Percentiles rank a stretch among this genome's conserved stretches.
Conservation (phyloP, 2,797 vertebrate genomes). For the Hephaestus fuliginosus region DNA sequence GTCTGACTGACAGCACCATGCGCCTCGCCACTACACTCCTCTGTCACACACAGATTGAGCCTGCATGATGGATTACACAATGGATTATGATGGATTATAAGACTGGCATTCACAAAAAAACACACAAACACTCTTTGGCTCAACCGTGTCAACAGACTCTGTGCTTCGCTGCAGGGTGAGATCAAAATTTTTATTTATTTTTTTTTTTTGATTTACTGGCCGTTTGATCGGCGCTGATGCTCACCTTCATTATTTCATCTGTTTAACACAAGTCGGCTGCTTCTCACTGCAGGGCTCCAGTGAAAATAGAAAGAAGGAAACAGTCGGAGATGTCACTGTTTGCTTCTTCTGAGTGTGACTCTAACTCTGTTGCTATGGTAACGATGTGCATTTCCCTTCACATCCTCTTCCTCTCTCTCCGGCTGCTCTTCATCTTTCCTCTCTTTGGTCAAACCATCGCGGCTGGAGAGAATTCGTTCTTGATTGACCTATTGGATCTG, state of each 20-base stretch:
- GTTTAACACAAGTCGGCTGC: slow-evolving; percentile 30
- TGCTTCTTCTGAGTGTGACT: slow-evolving; percentile 56
- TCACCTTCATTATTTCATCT: slow-evolving; percentile 39
- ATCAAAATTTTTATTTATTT: slow-evolving; percentile 13
- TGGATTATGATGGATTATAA: slow-evolving; percentile 76
- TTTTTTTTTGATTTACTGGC: slow-evolving; percentile 13
- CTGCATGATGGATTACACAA: slow-evolving; percentile 71
- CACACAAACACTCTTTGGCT: slow-evolving; percentile 41
- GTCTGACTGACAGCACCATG: slow-evolving; percentile 60
- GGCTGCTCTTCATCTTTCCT: slow-evolving; percentile 38
- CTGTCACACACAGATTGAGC: slow-evolving; percentile 68
- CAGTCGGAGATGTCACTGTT: slow-evolving; percentile 60
- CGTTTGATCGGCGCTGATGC: slow-evolving; percentile 20
- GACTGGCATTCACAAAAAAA: slow-evolving; percentile 46
- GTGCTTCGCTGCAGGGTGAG: slow-evolving; percentile 31
- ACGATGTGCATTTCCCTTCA: slow-evolving; percentile 43
- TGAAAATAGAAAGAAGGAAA: slow-evolving; percentile 36
- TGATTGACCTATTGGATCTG: slow-evolving; percentile 51
- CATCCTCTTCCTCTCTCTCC: slow-evolving; percentile 2
- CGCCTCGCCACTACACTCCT: slow-evolving; percentile 44
- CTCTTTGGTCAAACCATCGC: slow-evolving; percentile 51
- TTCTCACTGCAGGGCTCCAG: slow-evolving; percentile 32
- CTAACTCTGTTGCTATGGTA: slow-evolving; percentile 69
- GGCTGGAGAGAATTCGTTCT: slow-evolving; percentile 30
- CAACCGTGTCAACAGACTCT: slow-evolving; percentile 13